Evolutionary conservation across 2,797 vertebrate species (phyloP), one percentile per base, ranked within the genome.

Genomic region (Rhinogobio ventralis): DNA sequence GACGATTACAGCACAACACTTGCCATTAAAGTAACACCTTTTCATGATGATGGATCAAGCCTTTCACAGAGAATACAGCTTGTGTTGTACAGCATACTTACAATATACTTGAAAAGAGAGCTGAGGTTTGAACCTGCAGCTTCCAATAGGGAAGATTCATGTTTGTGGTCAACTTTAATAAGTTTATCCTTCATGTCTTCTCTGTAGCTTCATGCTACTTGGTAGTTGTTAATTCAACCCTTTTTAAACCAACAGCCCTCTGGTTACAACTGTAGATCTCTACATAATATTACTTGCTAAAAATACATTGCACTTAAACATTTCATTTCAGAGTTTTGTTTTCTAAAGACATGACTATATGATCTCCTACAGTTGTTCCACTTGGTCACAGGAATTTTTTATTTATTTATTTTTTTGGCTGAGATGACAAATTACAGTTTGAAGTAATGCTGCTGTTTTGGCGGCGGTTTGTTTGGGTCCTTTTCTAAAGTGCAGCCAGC

Each of bases 401-500:
- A 8, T 25, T 13, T 60, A 2, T n/a, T 23, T 0, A 3, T 8
- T 36, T 11, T 42, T 14, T 62, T 73, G 62, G 66, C 73, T 66
- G 17, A 36, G 60, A 81, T 71, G 78, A 84, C 57, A 83, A 71
- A 68, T 71, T 76, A 86, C 76, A 84, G 79, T 66, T 75, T 67
- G 71, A 74, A 42, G 80, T 60, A 85, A 53, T 19, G 76, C 81
- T 57, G 69, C 64, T 81, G 74, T 79, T 79, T 76, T 77, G 51
- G 81, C 39, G 33, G 39, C 10, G 25, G 53, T 84, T 80, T 77
- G 75, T 81, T 66, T 64, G 81, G 62, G 68, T 55, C 55, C 14
- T 10, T 75, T 79, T 71, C 84, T 91, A 85, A 90, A 91, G 51
- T 87, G 81, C 87, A 92, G 85, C 82, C 39, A 71, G 53, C 66